These are phyloP conservation scores for Yponomeuta plumbellus DNA, from an alignment of 2,888 invertebrate species.

Conservation along the genomic window DNA sequence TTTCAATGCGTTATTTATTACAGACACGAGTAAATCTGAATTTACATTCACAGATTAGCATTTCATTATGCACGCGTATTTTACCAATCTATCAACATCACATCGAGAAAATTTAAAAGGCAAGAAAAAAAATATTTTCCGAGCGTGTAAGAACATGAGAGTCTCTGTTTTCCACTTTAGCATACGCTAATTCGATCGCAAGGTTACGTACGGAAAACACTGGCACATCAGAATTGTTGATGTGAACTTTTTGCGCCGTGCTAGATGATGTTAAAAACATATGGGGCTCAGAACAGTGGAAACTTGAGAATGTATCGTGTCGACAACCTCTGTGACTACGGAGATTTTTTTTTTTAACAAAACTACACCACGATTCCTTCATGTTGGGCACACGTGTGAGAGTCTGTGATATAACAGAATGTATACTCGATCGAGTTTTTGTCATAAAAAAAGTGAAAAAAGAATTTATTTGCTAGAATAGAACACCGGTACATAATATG, in stretches of 20 bases:
- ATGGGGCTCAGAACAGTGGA: conserved; percentile 40
- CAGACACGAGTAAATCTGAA: too few species aligned
- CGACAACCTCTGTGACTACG: conserved; percentile 46
- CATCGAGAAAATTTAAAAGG: neutral
- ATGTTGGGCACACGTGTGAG: neutral
- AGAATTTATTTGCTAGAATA: too few species aligned
- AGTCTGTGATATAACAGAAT: too few species aligned
- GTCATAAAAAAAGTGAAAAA: too few species aligned
- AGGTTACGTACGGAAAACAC: conserved; percentile 61
- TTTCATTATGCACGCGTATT: neutral
- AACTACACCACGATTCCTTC: neutral
- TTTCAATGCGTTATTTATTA: too few species aligned
- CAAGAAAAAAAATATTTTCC: neutral
- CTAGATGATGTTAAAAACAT: conserved; percentile 59
- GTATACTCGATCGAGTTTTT: too few species aligned
- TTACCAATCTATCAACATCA: neutral
- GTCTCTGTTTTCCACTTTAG: neutral
- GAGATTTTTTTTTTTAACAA: neutral
- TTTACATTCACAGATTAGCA: neutral
- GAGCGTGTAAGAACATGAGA: neutral
- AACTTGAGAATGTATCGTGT: conserved; percentile 30
- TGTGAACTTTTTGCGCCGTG: conserved; percentile 54
- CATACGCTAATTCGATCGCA: conserved; percentile 52
- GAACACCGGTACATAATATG: too few species aligned
- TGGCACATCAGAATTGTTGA: conserved; percentile 55